Conservation (phyloP, 2,113 vertebrate species). For the Vidua macroura region DNA sequence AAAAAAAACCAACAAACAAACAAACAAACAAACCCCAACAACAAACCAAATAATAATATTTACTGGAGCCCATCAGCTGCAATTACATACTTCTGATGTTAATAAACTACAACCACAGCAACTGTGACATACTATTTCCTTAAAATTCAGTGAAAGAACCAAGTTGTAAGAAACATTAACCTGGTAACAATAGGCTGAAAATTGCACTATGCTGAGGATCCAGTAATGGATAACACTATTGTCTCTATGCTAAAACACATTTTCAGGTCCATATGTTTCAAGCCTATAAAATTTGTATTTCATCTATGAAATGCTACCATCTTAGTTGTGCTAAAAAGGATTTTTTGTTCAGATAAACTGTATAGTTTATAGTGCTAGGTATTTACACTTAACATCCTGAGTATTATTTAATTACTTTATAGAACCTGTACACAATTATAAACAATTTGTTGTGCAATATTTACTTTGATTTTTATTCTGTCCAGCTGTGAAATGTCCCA, state of each 20-base stretch:
- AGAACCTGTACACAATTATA: conserved; percentile 1
- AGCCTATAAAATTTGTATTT: conserved; percentile 3
- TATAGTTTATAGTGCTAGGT: background rate
- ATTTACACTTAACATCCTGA: conserved; percentile 38
- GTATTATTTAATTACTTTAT: conserved; percentile 47
- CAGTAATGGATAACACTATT: conserved; percentile 6
- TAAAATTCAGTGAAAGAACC: conserved; percentile 19
- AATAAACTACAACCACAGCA: conserved; percentile 42
- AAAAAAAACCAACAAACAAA: background rate
- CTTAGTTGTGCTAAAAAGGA: conserved; percentile 23
- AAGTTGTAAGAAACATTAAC: conserved; percentile 38
- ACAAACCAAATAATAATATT: background rate
- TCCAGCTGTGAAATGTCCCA: conserved; percentile 16
- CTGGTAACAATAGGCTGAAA: conserved; percentile 27
- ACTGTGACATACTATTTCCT: conserved; percentile 3
- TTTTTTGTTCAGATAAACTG: conserved; percentile 39
- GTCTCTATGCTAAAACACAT: conserved; percentile 31
- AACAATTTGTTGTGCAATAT: conserved; percentile 40
- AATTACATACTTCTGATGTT: conserved; percentile 23
- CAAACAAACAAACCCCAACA: background rate
- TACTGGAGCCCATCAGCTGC: conserved; percentile 12
- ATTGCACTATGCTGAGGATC: background rate
- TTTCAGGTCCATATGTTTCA: background rate
- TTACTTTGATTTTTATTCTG: conserved; percentile 36
- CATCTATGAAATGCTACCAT: conserved; percentile 5